A percentile compares a stretch with the other conserved stretches of the same genome.
These are phyloP conservation scores for Drosophila arawakana DNA, from an alignment of 1,140 invertebrate genomes.

Conservation along the genomic window DNA sequence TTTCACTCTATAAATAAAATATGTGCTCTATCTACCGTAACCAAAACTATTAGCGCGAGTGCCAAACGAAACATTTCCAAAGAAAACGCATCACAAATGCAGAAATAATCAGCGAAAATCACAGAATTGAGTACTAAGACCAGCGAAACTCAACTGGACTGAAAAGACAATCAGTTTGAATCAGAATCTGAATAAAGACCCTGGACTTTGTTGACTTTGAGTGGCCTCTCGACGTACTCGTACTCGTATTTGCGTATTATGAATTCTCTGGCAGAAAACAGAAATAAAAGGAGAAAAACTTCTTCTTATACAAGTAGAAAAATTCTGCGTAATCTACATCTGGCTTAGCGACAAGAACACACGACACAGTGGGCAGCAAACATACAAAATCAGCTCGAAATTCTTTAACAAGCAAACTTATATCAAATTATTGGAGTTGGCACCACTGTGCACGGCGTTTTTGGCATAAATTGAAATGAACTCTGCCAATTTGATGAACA, in stretches of 20 bases:
- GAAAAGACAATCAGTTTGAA: slow-evolving; percentile 36
- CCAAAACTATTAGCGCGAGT: slow-evolving; percentile 39
- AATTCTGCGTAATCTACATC: slow-evolving; percentile 81
- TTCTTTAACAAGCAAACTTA: slow-evolving; percentile 19
- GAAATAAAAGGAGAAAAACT: slow-evolving; percentile 19
- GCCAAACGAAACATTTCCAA: slow-evolving; percentile 42
- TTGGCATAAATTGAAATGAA: slow-evolving; percentile 77
- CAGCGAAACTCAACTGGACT: slow-evolving; percentile 11
- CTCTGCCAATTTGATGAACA: slow-evolving; percentile 51
- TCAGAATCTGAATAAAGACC: slow-evolving; percentile 21
- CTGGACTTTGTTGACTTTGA: slow-evolving; percentile 52
- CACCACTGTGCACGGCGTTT: slow-evolving; percentile 34
- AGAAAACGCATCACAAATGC: slow-evolving; percentile 74
- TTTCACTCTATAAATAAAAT: slow-evolving; percentile 64
- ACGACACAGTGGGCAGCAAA: slow-evolving; percentile 30
- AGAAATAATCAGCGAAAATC: slow-evolving; percentile 72
- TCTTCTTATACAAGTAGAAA: slow-evolving; percentile 40
- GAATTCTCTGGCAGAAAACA: slow-evolving; percentile 15
- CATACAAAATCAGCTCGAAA: slow-evolving; percentile 17
- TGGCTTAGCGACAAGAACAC: slow-evolving; percentile 42
- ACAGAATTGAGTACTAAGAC: background rate
- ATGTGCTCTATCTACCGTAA: slow-evolving; percentile 37
- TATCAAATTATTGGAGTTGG: background rate
- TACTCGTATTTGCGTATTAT: slow-evolving; percentile 55
- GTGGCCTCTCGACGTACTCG: slow-evolving; percentile 34